Base-by-base conservation (phyloP, 2,888 invertebrate genomes). In the Hetaerina titia region DNA sequence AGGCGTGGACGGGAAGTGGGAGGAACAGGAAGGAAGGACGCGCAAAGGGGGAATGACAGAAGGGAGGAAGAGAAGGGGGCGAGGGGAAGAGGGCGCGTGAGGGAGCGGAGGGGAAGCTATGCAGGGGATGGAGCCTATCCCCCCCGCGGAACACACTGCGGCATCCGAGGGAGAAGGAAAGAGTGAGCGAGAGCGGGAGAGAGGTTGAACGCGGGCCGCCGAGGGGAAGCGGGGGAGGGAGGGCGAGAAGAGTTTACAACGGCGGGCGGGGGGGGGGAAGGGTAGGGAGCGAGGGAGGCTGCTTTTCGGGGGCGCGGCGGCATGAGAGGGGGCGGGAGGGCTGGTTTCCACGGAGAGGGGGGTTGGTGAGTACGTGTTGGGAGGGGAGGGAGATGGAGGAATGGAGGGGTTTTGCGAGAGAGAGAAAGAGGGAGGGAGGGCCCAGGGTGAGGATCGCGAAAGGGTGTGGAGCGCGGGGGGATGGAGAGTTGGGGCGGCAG, bases 161-260 rank as follows among this genome's bases (percentile, higher is more conserved):
- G 92, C 74, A 92, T 69, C 69, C 64, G 92, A 92, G 69, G 69
- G 92, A 92, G 92, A 74, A 57, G 63, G 90, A 90, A 25, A 63
- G 69, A 92, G 74, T 56, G 74, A 56, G 92, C n/a, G n/a, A 81
- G 25, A 58, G 60, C 31, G 89, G 15, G 89, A 57, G 63, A 31
- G 90, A 60, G 60, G 13, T 11, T n/a, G 63, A 58, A 63, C 31
- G 63, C 11, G 9, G n/a, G 31, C 17, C n/a, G 17, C 45, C 45
- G 88, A 56, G 88, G 45, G 5, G 31, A 9, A 8, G 15, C 19
- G 22, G 57, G 90, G 60, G 90, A 17, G 89, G n/a, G 22, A 1
- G 90, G 17, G 19, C 22, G 89, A n/a, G 58, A 60, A 45, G 6
- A 19, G 45, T 13, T 6, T 45, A 45, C 45, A 45, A 45, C 45